Evolutionary conservation across 2,797 vertebrate species (phyloP), one percentile per base, ranked within the genome.

Genomic region (Yasuhikotakia modesta): DNA sequence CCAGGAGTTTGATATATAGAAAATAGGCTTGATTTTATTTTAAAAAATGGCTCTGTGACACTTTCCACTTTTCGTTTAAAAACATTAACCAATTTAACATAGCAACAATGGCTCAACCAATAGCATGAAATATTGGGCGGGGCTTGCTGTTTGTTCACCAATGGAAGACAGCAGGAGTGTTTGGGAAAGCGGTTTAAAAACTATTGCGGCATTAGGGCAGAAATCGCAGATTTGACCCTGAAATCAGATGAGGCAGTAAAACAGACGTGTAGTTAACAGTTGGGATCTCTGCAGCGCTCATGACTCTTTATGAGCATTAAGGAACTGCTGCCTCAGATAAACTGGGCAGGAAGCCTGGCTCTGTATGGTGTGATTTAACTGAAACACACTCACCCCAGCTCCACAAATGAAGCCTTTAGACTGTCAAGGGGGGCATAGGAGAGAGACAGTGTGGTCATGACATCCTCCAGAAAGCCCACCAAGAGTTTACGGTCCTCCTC

Each of bases 401-500:
- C 97, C 82, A 99, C 95, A 91, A 99, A 99, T 21, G 98, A 96
- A 82, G 97, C 98, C 87, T 99, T 99, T 73, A 99, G 89, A 89
- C 98, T 99, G 83, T 99, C 96, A 12, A 99, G 94, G 84, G 97
- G 94, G 63, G 98, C 97, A 73, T 99, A 94, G 39, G 97, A 99
- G 58, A 99, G 87, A 2, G 98, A 99, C 70, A 99, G 92, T 71
- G 97, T 96, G 16, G 96, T 99, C 97, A 99, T 98, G 52, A 99
- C 97, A 81, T 99, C 98, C 90, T 99, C 97, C 60, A 99, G 90
- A 89, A 99, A 99, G 81, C 97, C 97, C 82, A 99, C 95, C 55
- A 99, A 86, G 71, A 99, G 93, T 87, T 99, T 99, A 35, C 98
- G 95, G 86, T 99, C 98, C 89, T 99, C 98, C 81, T 99, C 98